These are phyloP conservation scores for Cataglyphis albicans DNA, from an alignment of 2,888 invertebrate species.

Conservation along the genomic window DNA sequence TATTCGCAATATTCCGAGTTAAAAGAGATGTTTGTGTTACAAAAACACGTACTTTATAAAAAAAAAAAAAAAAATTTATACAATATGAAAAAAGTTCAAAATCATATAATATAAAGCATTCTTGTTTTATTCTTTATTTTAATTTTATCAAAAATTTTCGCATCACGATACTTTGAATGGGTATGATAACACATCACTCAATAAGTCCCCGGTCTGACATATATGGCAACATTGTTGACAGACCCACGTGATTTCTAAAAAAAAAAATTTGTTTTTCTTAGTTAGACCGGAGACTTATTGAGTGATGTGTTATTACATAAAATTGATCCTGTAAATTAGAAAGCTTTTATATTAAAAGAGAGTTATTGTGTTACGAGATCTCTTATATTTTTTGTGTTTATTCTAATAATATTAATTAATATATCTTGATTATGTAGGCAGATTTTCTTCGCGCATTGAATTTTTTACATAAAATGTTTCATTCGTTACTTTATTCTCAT, in stretches of 20 bases:
- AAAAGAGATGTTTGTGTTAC: conserved; percentile 22
- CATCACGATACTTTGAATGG: no score
- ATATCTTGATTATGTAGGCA: neutral
- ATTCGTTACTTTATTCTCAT: conserved; percentile 27
- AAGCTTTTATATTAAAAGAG: neutral
- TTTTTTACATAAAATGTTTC: conserved; percentile 20
- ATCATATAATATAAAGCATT: neutral
- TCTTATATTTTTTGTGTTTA: neutral
- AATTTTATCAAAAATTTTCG: neutral
- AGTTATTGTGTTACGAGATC: neutral
- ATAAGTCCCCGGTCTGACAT: no score
- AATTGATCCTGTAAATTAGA: neutral
- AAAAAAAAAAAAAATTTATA: neutral
- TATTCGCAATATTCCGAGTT: conserved; percentile 18
- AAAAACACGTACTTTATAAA: neutral
- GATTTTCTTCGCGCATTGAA: neutral
- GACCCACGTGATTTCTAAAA: no score
- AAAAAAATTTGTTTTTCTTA: no score
- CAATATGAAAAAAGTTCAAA: neutral
- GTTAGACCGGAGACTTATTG: no score
- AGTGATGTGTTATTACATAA: no score
- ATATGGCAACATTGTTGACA: no score
- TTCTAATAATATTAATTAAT: conserved; percentile 7
- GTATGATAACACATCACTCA: neutral
- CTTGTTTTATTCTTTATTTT: neutral